These are phyloP conservation scores for Falco cherrug DNA, from an alignment of 2,797 vertebrate genomes.

Conservation along the genomic window DNA sequence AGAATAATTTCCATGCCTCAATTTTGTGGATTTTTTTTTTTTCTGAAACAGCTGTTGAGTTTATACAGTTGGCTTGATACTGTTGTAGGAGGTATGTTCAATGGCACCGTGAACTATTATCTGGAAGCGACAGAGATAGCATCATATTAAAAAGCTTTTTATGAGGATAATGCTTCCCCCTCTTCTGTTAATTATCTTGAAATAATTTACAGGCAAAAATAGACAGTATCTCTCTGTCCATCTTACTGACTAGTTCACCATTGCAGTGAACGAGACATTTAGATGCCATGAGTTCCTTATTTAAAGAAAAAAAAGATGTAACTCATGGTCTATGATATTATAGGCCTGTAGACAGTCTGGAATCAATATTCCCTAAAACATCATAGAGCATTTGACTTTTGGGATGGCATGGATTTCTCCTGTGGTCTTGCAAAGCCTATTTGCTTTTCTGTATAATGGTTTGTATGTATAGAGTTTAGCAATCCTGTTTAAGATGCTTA, in stretches of 20 bases:
- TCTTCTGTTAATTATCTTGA: background rate
- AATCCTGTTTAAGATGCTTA: constrained; percentile 47
- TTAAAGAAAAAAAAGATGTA: background rate
- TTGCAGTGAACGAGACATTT: background rate
- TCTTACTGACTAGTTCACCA: background rate
- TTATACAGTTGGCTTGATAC: background rate
- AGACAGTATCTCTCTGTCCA: background rate
- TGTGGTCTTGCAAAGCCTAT: constrained; percentile 21
- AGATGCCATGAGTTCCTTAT: background rate
- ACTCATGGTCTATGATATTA: background rate
- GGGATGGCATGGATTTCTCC: constrained; percentile 4
- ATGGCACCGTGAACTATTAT: background rate
- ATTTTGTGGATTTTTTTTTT: background rate
- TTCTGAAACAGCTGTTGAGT: constrained; percentile 32
- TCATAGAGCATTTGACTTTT: background rate
- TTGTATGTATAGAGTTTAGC: constrained; percentile 39
- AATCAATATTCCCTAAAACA: background rate
- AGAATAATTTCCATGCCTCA: constrained; percentile 32
- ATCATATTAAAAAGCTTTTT: background rate
- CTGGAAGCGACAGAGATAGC: background rate
- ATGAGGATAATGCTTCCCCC: background rate
- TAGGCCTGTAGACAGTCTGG: background rate
- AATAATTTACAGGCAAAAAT: background rate
- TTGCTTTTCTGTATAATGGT: constrained; percentile 12
- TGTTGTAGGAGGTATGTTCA: background rate